phyloP scores from a whole-genome alignment of 2,888 invertebrate genomes.

The Hyposoter dolosus region DNA sequence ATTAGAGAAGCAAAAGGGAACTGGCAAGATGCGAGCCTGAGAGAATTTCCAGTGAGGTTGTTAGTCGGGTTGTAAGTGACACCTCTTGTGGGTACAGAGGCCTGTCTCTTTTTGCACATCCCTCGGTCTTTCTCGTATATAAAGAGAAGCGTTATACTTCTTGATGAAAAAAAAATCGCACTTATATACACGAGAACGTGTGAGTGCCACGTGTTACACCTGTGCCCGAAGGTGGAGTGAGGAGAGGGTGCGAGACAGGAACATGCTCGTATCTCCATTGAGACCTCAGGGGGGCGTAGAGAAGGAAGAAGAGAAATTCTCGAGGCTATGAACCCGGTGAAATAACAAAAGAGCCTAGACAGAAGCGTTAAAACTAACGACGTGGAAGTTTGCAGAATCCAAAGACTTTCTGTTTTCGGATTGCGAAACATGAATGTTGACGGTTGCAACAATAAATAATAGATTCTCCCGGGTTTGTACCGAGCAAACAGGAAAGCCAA shows the following conservation, averaged over 20 bases:
- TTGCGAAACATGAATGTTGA: background rate
- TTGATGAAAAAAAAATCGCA: background rate
- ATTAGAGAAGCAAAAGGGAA: constrained; percentile 68
- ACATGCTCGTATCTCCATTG: background rate
- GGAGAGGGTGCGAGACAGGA: constrained; percentile 13
- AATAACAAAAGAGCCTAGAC: constrained; percentile 2
- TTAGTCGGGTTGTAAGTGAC: constrained; percentile 74
- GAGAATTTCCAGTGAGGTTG: constrained; percentile 71
- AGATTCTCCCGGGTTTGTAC: background rate
- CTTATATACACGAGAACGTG: background rate
- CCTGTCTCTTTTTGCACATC: background rate
- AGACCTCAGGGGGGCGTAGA: background rate
- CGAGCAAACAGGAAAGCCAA: background rate
- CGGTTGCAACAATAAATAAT: background rate
- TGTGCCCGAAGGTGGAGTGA: background rate
- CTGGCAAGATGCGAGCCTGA: constrained; percentile 60
- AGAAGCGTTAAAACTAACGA: background rate
- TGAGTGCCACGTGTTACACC: constrained; percentile 33
- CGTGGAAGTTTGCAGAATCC: background rate
- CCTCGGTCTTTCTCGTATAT: background rate
- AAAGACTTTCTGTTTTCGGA: background rate
- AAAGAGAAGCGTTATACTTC: background rate
- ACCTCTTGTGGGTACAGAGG: constrained; percentile 63
- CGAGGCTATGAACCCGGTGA: background rate
- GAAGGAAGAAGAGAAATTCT: constrained; percentile 2